Evolutionary conservation across 1,140 invertebrate genomes (phyloP).

Genomic region (Solen grandis): DNA sequence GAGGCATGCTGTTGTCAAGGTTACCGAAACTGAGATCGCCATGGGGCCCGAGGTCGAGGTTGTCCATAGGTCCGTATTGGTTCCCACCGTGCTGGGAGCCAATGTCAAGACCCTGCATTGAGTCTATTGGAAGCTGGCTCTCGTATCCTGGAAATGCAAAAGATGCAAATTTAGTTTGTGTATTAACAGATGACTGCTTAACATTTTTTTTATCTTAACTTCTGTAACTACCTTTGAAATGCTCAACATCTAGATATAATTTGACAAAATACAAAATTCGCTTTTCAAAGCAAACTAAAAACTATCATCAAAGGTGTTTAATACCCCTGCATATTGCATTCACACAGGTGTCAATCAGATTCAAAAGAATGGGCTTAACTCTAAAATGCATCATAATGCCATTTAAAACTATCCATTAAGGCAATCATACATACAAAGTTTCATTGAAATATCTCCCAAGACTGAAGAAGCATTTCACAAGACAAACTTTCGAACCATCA

Average conservation of each 20-base stretch:
- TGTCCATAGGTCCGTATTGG: constrained; percentile 88
- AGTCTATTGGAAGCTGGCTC: constrained; percentile 95
- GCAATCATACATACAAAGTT: background rate
- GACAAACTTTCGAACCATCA: no score
- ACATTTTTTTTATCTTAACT: no score
- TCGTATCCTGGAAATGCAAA: constrained; percentile 89
- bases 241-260: background rate
- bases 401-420: no score
- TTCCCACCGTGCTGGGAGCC: constrained; percentile 86
- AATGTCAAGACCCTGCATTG: constrained; percentile 96
- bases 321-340: background rate
- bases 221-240: no score
- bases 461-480: background rate
- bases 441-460: background rate
- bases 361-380: background rate
- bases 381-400: no score
- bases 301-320: background rate
- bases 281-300: no score
- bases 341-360: background rate
- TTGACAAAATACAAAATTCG: background rate
- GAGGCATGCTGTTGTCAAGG: constrained; percentile 83
- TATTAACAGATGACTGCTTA: no score
- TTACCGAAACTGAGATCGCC: constrained; percentile 91
- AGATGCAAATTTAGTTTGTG: background rate
- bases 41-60: constrained; percentile 87